Percentiles rank a stretch among this genome's conserved stretches.
Evolutionary conservation across 2,113 vertebrate genomes (phyloP).

Genomic region (Clupea harengus): DNA sequence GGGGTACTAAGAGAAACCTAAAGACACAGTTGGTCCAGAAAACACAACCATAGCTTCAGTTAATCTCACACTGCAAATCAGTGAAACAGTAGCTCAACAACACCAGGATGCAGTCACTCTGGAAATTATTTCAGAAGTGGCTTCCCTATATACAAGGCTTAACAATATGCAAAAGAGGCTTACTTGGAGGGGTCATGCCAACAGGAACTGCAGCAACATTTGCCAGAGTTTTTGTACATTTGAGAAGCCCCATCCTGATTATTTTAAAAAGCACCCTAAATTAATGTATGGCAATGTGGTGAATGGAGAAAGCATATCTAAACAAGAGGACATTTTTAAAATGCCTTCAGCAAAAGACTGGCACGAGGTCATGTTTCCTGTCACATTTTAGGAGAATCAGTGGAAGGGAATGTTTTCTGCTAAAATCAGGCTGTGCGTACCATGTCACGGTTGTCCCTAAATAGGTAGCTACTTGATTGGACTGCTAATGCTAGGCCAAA

Average conservation of each 20-base stretch:
- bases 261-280: too few relatives aligned
- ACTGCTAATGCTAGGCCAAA: background rate
- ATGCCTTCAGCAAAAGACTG: too few relatives aligned
- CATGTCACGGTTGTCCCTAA: background rate
- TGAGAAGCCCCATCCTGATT: background rate
- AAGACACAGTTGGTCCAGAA: background rate
- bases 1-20: background rate
- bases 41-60: background rate
- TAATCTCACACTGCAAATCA: background rate
- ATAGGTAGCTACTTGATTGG: background rate
- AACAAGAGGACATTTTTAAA: too few relatives aligned
- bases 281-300: too few relatives aligned
- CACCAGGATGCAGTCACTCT: slow-evolving; percentile 2
- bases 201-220: background rate
- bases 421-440: background rate
- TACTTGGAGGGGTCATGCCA: background rate
- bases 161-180: background rate
- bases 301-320: too few relatives aligned
- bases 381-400: background rate
- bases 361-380: too few relatives aligned
- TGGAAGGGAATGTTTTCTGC: background rate
- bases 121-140: background rate
- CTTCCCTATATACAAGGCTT: background rate
- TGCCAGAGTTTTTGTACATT: background rate
- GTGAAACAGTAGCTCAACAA: background rate